Conservation (phyloP, 2,888 invertebrate genomes). For the Eristalis tenax region DNA sequence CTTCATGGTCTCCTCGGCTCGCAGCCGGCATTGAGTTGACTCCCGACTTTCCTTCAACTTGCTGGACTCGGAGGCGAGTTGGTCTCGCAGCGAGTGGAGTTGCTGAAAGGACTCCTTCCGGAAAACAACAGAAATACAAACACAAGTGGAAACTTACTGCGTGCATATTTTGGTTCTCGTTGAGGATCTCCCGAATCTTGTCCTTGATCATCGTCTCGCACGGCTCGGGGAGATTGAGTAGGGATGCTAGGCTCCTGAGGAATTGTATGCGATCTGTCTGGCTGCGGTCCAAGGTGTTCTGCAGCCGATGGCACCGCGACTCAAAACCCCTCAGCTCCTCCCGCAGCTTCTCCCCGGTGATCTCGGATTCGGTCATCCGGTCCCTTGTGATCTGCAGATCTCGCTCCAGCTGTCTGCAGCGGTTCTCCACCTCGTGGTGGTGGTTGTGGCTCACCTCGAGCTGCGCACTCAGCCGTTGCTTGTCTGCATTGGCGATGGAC, state of each 20-base stretch:
- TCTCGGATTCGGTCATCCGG: conserved; percentile 88
- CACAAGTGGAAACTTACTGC: conserved; percentile 83
- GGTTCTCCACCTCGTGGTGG: conserved; percentile 87
- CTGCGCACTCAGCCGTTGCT: conserved; percentile 89
- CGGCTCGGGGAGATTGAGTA: conserved; percentile 87
- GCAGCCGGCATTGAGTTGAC: conserved; percentile 85
- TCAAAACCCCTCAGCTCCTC: conserved; percentile 81
- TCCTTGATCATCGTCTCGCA: conserved; percentile 91
- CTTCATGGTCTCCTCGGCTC: conserved; percentile 86
- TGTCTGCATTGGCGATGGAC: conserved; percentile 83
- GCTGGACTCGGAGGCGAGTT: conserved; percentile 87
- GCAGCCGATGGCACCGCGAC: conserved; percentile 80
- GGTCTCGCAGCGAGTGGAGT: conserved; percentile 89
- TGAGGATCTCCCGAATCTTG: conserved; percentile 88
- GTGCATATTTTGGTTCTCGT: conserved; percentile 89
- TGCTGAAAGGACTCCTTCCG: conserved; percentile 82
- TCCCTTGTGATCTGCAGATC: conserved; percentile 88
- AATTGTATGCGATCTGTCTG: conserved; percentile 81
- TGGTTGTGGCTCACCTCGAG: conserved; percentile 82
- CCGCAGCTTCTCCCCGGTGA: conserved; percentile 84
- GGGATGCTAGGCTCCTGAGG: conserved; percentile 77
- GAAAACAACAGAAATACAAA: neutral
- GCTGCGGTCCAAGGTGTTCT: conserved; percentile 79
- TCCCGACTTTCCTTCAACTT: conserved; percentile 83
- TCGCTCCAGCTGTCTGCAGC: conserved; percentile 88